phyloP scores from a whole-genome alignment of 2,797 vertebrate species.

The Pteropus rufus region DNA sequence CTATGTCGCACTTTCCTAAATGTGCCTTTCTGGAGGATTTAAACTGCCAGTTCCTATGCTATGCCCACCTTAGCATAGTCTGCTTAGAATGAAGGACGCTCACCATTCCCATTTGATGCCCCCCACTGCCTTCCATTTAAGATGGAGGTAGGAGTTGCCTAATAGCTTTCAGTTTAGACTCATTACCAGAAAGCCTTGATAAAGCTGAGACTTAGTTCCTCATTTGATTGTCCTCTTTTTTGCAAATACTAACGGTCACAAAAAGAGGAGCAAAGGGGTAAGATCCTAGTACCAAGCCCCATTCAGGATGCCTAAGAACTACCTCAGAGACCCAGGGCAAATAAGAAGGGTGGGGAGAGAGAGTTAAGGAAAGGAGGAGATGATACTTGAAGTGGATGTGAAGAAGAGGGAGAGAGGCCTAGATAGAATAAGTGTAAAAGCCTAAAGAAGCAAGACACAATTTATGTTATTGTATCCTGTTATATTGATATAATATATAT shows the following conservation, averaged over 20 bases:
- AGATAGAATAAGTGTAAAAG: background rate
- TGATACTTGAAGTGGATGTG: background rate
- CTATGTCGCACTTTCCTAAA: background rate
- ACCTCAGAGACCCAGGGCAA: background rate
- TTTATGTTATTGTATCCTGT: background rate
- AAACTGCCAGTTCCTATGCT: background rate
- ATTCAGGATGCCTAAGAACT: background rate
- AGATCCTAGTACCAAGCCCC: background rate
- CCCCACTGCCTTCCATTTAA: background rate
- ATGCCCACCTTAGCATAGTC: background rate
- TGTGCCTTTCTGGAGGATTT: background rate
- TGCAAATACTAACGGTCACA: background rate
- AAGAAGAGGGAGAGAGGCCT: background rate
- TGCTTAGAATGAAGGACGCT: background rate
- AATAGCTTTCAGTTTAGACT: background rate
- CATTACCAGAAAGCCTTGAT: background rate
- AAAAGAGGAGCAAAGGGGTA: background rate
- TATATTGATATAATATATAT: background rate
- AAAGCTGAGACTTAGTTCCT: background rate
- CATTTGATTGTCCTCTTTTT: background rate
- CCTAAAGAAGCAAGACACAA: background rate
- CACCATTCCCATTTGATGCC: background rate
- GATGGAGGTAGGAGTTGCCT: background rate
- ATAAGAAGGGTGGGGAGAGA: background rate
- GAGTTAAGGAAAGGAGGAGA: background rate